Percentiles rank a stretch among this genome's conserved stretches.
Evolutionary conservation across 2,797 vertebrate genomes (phyloP).

Genomic region (Melanotaenia nigrans): DNA sequence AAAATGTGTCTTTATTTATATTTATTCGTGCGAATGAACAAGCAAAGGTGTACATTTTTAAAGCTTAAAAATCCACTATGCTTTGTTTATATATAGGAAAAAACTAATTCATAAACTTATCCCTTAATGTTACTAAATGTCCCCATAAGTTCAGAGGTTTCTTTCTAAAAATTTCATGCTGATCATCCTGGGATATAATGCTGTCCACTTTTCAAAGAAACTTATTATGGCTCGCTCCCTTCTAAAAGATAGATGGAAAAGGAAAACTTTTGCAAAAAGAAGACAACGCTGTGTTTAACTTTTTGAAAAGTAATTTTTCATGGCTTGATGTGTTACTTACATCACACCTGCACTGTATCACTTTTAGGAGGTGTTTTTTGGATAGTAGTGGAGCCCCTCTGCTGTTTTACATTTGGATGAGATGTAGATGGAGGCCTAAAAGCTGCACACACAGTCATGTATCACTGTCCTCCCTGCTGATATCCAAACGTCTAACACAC

Average conservation of each 20-base stretch:
- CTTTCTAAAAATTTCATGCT: conserved; percentile 24
- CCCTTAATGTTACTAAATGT: conserved; percentile 21
- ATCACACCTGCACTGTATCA: conserved; percentile 38
- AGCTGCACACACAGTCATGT: conserved; percentile 58
- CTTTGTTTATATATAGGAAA: background rate
- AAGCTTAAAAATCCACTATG: background rate
- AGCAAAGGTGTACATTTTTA: background rate
- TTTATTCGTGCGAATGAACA: background rate
- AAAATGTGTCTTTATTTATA: background rate
- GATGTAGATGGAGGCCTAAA: conserved; percentile 71
- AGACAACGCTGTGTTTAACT: conserved; percentile 15
- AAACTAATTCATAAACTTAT: background rate
- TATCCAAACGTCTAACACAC: conserved; percentile 41
- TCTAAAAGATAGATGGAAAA: background rate
- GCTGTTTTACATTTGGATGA: conserved; percentile 74
- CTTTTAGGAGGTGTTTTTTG: conserved; percentile 43
- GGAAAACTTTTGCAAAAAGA: background rate
- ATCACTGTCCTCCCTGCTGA: conserved; percentile 55
- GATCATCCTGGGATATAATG: conserved; percentile 1
- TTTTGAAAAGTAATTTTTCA: conserved; percentile 53
- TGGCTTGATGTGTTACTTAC: conserved; percentile 40
- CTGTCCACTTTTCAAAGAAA: conserved; percentile 17
- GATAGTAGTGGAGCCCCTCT: conserved; percentile 55
- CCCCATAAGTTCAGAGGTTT: conserved; percentile 23
- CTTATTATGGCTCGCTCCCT: conserved; percentile 4